phyloP scores from a whole-genome alignment of 2,797 vertebrate genomes.

The Balearica regulorum region DNA sequence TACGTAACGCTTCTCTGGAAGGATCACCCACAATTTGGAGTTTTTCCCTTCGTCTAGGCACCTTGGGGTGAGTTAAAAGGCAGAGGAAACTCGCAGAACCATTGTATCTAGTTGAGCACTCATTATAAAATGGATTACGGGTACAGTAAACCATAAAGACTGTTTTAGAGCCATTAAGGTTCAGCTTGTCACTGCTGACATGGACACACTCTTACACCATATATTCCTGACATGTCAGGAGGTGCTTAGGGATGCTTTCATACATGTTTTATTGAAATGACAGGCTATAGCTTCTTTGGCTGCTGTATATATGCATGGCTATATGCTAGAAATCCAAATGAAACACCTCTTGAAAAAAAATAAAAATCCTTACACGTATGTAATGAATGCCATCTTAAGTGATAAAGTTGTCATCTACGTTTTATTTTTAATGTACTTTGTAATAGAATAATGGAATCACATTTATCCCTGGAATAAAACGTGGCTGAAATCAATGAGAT shows the following conservation, averaged over 20 bases:
- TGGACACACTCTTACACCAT: constrained; percentile 19
- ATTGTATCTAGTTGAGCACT: constrained; percentile 13
- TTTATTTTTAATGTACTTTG: constrained; percentile 36
- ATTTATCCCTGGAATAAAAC: not conserved
- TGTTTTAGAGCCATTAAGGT: constrained; percentile 59
- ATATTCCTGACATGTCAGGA: constrained; percentile 48
- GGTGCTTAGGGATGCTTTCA: constrained; percentile 59
- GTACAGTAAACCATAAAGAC: constrained; percentile 49
- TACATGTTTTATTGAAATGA: constrained; percentile 66
- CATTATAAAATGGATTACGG: constrained; percentile 43
- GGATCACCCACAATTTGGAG: constrained; percentile 20
- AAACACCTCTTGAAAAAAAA: not conserved
- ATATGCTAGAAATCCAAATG: constrained; percentile 32
- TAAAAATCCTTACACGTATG: not conserved
- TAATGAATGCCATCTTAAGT: constrained; percentile 11
- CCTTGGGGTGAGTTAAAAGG: constrained; percentile 39
- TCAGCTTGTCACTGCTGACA: constrained; percentile 60
- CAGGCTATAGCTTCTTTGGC: constrained; percentile 37
- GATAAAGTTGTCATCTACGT: not conserved
- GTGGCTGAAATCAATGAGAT: constrained; percentile 22
- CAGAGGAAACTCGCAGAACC: not conserved
- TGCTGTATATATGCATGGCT: not conserved
- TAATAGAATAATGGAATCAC: constrained; percentile 36
- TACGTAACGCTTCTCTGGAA: not conserved
- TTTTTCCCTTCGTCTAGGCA: not conserved